Base-by-base conservation (phyloP, 2,888 invertebrate genomes). In the Athripsodes cinereus region DNA sequence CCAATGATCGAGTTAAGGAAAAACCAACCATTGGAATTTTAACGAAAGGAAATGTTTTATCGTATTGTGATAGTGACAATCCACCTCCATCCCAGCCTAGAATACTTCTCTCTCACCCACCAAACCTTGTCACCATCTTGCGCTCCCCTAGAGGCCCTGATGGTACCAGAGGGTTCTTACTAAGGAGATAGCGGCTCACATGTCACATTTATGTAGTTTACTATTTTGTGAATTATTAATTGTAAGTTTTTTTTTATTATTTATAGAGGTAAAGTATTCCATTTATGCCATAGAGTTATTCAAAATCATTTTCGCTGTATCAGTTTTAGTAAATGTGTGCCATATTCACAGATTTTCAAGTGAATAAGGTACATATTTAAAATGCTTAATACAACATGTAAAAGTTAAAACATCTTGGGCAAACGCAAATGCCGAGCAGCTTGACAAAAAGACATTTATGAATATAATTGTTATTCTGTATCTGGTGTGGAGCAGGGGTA, bases 131-230 rank as follows among this genome's bases (percentile, higher is more conserved):
- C 1, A 72, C 76, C 13, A 79, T 91, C 57, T 79, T 91, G 67
- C 79, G 92, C 66, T 79, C 87, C 69, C 92, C 92, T 0, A 80
- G 81, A 66, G 90, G 90, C 35, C 92, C 92, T 1, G 90, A 92
- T 67, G 90, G 90, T 62, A 87, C 88, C 52, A 79, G 75, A 66
- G 87, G 87, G 50, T 87, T 87, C 69, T 83, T 80, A 67, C 73
- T 81, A 68, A 81, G 82, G 67, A 85, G 87, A 82, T 87, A 84
- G 82, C 81, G 73, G 67, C 68, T 65, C 59, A 34, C 59, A 70
- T 55, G 19, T 47, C 13, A 19, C 13, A n/a, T 26, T 26, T 26
- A 26, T 26, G 26, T 26, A 6, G 3, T 20, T 19, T 22, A 18
- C 21, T 44, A 21, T 40, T 44, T 18, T 52, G 52, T 34, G 52